Evolutionary conservation across 1,140 invertebrate species (phyloP).

Genomic region (Hypsibius dujardini): DNA sequence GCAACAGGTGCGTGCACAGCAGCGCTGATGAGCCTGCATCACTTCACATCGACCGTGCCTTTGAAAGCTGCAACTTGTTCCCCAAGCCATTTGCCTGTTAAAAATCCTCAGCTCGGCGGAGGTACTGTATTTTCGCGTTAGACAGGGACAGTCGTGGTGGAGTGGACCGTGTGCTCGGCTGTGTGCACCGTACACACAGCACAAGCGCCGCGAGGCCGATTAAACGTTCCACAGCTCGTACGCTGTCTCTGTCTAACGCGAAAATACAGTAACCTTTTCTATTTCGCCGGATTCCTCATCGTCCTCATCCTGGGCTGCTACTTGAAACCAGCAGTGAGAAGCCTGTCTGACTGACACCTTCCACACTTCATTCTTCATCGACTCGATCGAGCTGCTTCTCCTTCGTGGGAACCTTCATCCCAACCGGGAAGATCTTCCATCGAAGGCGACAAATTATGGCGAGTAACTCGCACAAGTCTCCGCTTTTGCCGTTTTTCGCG

Average conservation of each 20-base stretch:
- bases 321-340: neutral
- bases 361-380: no score
- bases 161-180: no score
- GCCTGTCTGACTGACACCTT: neutral
- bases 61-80: neutral
- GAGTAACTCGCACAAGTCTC: neutral
- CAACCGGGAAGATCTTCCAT: neutral
- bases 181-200: no score
- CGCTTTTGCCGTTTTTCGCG: neutral
- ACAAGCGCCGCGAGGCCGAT: no score
- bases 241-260: no score
- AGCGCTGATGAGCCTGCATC: no score
- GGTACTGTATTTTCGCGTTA: no score
- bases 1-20: no score
- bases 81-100: neutral
- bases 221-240: no score
- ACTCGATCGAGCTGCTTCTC: no score
- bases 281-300: neutral
- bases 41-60: conserved; percentile 8
- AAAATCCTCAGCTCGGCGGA: neutral
- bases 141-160: no score
- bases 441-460: neutral
- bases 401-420: neutral
- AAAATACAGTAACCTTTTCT: no score
- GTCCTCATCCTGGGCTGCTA: neutral